phyloP scores from a whole-genome alignment of 2,113 vertebrate genomes.

The Ciconia maguari region DNA sequence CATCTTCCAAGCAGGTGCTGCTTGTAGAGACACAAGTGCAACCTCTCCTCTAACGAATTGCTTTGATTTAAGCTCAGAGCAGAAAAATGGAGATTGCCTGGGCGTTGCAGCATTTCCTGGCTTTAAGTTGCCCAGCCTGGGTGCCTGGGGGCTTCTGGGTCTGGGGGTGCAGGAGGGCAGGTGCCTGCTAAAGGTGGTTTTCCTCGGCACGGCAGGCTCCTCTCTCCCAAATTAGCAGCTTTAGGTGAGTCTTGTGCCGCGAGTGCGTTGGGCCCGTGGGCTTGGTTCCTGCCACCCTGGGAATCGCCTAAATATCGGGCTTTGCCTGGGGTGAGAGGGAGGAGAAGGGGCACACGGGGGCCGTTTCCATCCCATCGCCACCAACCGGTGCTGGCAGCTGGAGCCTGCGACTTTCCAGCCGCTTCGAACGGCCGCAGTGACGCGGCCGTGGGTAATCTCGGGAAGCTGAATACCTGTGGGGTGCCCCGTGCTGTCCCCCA shows the following conservation, averaged over 20 bases:
- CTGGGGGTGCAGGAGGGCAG: not conserved
- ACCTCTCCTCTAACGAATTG: accelerated
- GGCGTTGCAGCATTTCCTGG: not conserved
- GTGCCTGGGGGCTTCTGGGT: not conserved
- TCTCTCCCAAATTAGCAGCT: accelerated
- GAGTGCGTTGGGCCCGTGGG: accelerated
- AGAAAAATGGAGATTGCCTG: accelerated
- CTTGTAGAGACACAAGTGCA: accelerated
- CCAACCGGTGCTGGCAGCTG: not conserved
- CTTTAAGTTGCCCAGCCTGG: accelerated
- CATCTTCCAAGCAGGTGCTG: not conserved
- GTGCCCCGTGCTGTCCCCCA: not conserved
- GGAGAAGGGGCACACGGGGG: accelerated
- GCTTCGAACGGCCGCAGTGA: accelerated
- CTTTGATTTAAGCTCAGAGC: not conserved
- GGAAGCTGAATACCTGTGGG: not conserved
- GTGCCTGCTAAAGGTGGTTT: accelerated
- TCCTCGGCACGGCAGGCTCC: not conserved
- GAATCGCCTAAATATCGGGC: not conserved
- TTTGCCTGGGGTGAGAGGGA: not conserved
- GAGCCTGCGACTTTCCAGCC: not conserved
- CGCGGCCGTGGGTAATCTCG: accelerated
- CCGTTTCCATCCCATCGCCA: accelerated
- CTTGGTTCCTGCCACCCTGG: not conserved
- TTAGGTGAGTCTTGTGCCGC: accelerated